Conservation (phyloP, 2,113 vertebrate genomes). For the Sakesphorus luctuosus region DNA sequence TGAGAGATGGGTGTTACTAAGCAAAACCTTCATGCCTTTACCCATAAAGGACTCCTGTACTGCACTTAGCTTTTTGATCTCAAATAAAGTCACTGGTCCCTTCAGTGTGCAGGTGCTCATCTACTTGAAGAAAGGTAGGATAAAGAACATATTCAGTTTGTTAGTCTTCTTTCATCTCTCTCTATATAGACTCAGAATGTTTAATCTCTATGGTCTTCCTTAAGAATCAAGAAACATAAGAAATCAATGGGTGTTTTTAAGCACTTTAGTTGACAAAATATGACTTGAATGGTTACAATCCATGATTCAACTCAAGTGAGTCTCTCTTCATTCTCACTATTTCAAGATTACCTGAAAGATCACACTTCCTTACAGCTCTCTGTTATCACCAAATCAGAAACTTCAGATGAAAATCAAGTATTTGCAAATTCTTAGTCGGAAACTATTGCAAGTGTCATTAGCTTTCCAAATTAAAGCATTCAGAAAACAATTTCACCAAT, state of each 20-base stretch:
- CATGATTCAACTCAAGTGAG: constrained; percentile 18
- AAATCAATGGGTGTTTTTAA: constrained; percentile 41
- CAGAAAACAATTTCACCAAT: neutral
- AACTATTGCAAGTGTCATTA: neutral
- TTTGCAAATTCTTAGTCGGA: neutral
- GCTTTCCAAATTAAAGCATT: neutral
- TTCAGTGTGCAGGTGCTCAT: neutral
- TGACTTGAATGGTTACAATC: constrained; percentile 28
- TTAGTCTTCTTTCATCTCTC: neutral
- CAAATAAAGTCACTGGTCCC: neutral
- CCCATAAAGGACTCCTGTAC: neutral
- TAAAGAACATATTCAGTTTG: neutral
- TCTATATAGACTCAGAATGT: neutral
- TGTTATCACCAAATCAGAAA: neutral
- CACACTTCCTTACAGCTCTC: neutral
- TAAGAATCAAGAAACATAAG: constrained; percentile 20
- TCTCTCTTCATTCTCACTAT: neutral
- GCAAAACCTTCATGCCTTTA: neutral
- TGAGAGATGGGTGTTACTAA: neutral
- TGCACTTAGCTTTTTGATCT: neutral
- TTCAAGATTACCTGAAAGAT: neutral
- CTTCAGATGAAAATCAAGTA: neutral
- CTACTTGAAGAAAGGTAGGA: neutral
- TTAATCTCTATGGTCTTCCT: neutral
- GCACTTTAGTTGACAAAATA: constrained; percentile 16